Evolutionary conservation across 2,888 invertebrate species (phyloP).

Genomic region (Phyto melanocephala): DNA sequence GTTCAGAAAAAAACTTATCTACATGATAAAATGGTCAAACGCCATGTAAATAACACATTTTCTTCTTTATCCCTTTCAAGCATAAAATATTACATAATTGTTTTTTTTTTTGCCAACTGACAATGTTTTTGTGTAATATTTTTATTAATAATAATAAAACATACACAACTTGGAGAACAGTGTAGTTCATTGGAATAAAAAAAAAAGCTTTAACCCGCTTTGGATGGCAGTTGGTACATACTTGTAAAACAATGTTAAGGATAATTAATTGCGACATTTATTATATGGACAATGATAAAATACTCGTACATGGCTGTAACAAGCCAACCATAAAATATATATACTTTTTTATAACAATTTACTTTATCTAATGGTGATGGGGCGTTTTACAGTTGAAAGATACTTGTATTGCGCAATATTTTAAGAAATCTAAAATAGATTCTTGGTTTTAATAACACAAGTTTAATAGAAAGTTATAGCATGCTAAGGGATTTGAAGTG

Average conservation of each 20-base stretch:
- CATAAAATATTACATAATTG: background rate
- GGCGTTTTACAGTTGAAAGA: background rate
- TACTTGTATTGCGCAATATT: background rate
- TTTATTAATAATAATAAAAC: background rate
- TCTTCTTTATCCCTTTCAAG: background rate
- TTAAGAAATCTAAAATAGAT: background rate
- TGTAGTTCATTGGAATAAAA: background rate
- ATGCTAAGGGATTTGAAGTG: background rate
- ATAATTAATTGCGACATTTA: slow-evolving; percentile 42
- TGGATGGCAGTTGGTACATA: slow-evolving; percentile 17
- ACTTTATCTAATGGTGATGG: background rate
- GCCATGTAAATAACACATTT: background rate
- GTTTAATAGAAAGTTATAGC: background rate
- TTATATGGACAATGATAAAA: slow-evolving; percentile 35
- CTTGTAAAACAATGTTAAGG: slow-evolving; percentile 28
- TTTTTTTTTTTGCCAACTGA: background rate
- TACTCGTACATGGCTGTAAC: background rate
- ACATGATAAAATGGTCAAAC: background rate
- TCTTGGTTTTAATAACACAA: background rate
- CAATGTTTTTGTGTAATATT: background rate
- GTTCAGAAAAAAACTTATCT: background rate
- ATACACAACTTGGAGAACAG: background rate
- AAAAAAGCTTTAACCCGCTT: background rate
- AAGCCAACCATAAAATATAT: background rate
- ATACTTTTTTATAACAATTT: no score